A percentile compares a stretch with the other conserved stretches of the same genome.
These are phyloP conservation scores for Brenthis daphne DNA, from an alignment of 2,888 invertebrate species.

Conservation along the genomic window DNA sequence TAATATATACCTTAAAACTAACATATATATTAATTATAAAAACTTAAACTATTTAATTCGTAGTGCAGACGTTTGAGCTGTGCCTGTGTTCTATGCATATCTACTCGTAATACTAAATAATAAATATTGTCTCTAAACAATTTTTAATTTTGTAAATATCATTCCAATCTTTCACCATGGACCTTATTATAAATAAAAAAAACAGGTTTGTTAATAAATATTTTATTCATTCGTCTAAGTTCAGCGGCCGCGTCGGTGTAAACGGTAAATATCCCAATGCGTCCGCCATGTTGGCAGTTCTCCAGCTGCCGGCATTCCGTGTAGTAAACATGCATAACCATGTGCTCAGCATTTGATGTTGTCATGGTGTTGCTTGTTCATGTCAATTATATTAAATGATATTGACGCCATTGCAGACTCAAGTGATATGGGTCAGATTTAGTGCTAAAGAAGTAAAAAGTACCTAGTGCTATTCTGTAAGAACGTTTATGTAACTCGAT, in stretches of 20 bases:
- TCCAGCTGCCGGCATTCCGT: conserved; percentile 58
- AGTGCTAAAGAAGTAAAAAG: too few relatives aligned
- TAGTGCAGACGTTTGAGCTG: too few relatives aligned
- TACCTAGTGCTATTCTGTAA: too few relatives aligned
- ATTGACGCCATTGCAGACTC: background rate
- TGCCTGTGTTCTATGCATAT: too few relatives aligned
- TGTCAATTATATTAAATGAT: conserved; percentile 13
- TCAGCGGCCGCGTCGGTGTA: conserved; percentile 42
- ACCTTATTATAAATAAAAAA: conserved; percentile 7
- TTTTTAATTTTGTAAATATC: background rate
- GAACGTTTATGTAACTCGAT: too few relatives aligned
- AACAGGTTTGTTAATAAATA: conserved; percentile 18
- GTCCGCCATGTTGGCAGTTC: conserved; percentile 55
- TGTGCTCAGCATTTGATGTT: conserved; percentile 49
- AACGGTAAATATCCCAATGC: conserved; percentile 64
- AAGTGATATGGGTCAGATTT: too few relatives aligned
- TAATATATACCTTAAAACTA: too few relatives aligned
- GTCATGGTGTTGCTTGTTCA: background rate
- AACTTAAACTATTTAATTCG: too few relatives aligned
- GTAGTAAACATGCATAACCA: conserved; percentile 59
- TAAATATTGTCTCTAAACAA: too few relatives aligned
- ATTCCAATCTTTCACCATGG: background rate
- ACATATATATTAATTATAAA: too few relatives aligned
- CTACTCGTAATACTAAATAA: too few relatives aligned
- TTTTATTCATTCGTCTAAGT: conserved; percentile 33